Percentiles rank a stretch among this genome's conserved stretches.
Conservation (phyloP, 2,797 vertebrate species). For the Tamandua tetradactyla region DNA sequence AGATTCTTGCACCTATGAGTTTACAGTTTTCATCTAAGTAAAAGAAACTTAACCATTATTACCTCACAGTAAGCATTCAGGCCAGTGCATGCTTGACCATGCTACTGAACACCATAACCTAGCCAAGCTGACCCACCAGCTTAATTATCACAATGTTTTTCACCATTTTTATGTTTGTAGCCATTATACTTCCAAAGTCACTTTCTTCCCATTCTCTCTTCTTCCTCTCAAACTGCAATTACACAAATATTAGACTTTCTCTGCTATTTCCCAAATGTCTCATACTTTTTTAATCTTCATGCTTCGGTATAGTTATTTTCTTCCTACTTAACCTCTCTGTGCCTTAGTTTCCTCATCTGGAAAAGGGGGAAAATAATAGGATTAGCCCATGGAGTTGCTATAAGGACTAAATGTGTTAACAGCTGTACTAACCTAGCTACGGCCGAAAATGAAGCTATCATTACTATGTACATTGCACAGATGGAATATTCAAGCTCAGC, state of each 20-base stretch:
- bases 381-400: not conserved
- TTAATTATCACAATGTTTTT: not conserved
- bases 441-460: not conserved
- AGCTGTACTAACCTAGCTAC: not conserved
- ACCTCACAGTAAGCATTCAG: not conserved
- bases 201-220: not conserved
- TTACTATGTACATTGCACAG: not conserved
- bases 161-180: not conserved
- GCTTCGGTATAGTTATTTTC: not conserved
- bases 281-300: not conserved
- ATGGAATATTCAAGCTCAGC: not conserved
- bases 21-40: not conserved
- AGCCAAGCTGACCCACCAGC: no score
- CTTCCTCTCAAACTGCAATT: not conserved
- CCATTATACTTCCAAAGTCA: no score
- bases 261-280: not conserved
- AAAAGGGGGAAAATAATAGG: not conserved
- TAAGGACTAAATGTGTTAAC: not conserved
- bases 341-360: not conserved
- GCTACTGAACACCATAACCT: no score
- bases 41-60: not conserved
- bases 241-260: not conserved
- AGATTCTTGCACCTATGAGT: not conserved
- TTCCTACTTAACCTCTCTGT: not conserved
- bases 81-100: no score